These are phyloP conservation scores for Falco naumanni DNA, from an alignment of 2,797 vertebrate species.

Conservation along the genomic window DNA sequence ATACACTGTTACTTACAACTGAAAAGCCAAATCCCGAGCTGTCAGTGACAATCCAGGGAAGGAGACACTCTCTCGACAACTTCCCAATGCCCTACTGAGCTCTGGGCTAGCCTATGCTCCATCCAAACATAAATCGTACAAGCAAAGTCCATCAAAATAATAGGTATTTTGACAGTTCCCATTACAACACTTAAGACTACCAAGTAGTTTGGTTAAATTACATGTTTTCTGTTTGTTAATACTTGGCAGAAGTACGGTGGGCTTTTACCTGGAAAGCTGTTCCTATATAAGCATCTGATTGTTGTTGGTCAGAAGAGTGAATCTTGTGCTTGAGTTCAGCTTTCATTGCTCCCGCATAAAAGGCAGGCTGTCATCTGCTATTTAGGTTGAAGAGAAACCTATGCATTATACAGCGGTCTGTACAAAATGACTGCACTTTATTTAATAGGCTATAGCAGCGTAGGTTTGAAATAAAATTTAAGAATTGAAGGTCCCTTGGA, in stretches of 20 bases:
- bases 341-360: background rate
- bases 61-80: background rate
- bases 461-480: background rate
- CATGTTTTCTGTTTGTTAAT: background rate
- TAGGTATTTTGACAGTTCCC: background rate
- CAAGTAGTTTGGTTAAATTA: background rate
- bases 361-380: rapidly evolving
- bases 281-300: background rate
- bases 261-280: background rate
- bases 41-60: background rate
- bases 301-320: background rate
- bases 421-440: background rate
- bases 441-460: background rate
- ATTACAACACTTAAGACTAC: background rate
- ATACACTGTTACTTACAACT: background rate
- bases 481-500: background rate
- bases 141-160: background rate
- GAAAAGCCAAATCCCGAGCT: background rate
- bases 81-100: background rate
- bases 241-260: background rate
- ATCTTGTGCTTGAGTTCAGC: background rate
- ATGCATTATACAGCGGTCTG: background rate
- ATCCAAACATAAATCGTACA: background rate
- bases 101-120: background rate
- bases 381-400: background rate